Conservation (phyloP, 2,888 invertebrate species). For the Pandemis heparana region DNA sequence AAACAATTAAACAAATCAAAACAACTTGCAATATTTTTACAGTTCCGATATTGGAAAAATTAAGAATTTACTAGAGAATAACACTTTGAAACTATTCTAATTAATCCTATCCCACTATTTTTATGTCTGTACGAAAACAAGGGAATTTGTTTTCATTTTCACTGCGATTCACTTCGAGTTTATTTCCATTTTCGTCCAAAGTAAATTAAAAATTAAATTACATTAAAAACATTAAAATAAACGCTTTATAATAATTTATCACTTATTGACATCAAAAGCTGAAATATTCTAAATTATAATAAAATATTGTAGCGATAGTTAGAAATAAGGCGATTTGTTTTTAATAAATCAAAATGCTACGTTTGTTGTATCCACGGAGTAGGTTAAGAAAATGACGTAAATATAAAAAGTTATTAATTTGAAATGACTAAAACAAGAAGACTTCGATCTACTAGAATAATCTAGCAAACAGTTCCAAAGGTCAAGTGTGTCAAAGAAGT, state of each 20-base stretch:
- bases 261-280: slow-evolving; percentile 57
- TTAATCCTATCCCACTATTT: too few species aligned
- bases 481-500: too few species aligned
- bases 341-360: slow-evolving; percentile 6
- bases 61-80: too few species aligned
- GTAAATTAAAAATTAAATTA: slow-evolving; percentile 12
- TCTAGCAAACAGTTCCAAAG: too few species aligned
- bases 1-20: too few species aligned
- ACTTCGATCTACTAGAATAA: not conserved
- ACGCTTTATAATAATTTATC: slow-evolving; percentile 78
- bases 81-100: too few species aligned
- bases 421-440: not conserved
- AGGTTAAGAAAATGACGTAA: not conserved
- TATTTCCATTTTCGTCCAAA: slow-evolving; percentile 19
- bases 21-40: too few species aligned
- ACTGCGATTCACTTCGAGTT: not conserved
- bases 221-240: slow-evolving; percentile 49
- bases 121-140: too few species aligned
- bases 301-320: slow-evolving; percentile 56
- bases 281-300: slow-evolving; percentile 81
- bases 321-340: slow-evolving; percentile 12
- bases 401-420: not conserved
- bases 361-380: slow-evolving; percentile 10
- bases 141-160: too few species aligned
- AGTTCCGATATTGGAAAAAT: too few species aligned